These are phyloP conservation scores for Lepidocolaptes lacrymiger DNA, from an alignment of 2,797 vertebrate species.

Conservation along the genomic window DNA sequence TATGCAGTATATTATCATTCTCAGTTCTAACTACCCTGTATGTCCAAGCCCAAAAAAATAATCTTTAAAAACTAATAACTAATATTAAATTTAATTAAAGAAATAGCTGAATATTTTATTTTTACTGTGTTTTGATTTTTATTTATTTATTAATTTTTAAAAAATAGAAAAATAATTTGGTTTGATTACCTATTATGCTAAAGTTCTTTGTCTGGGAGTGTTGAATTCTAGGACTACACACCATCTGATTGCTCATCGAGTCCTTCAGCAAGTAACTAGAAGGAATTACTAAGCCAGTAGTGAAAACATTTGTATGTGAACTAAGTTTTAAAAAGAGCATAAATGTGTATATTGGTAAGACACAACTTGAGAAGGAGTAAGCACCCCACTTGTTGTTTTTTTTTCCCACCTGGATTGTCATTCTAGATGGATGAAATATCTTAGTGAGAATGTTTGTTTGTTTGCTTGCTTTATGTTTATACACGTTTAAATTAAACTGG, in stretches of 20 bases:
- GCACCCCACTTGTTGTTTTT: neutral
- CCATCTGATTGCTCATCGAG: neutral
- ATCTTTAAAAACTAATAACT: neutral
- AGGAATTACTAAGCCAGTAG: neutral
- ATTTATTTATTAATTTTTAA: neutral
- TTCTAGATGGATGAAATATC: neutral
- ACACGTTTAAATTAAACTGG: neutral
- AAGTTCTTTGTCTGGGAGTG: neutral
- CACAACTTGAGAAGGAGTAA: neutral
- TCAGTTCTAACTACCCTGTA: neutral
- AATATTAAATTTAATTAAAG: neutral
- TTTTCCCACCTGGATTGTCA: neutral
- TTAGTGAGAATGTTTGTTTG: neutral
- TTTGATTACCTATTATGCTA: neutral
- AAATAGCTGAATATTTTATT: neutral
- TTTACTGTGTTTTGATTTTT: accelerated
- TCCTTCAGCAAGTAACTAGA: neutral
- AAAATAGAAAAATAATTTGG: neutral
- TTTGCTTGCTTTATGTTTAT: neutral
- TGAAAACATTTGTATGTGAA: neutral
- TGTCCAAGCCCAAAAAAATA: neutral
- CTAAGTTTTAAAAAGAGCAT: neutral
- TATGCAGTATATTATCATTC: neutral
- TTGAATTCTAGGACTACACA: neutral
- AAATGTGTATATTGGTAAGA: neutral